Conservation (phyloP, 2,888 invertebrate species). For the Euclidia mi region DNA sequence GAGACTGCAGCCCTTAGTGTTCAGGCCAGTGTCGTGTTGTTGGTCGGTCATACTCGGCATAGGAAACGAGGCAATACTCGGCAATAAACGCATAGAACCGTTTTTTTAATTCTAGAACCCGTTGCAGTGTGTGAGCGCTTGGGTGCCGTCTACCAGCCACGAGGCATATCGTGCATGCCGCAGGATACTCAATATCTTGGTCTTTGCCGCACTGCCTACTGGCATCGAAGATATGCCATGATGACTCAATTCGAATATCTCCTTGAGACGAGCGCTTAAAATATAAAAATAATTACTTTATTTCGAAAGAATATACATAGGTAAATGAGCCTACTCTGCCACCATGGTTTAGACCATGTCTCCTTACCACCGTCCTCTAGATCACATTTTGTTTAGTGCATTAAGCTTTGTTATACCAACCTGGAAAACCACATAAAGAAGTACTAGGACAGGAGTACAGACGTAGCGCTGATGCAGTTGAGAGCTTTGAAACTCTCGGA, state of each 20-base stretch:
- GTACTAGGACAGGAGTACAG: constrained; percentile 70
- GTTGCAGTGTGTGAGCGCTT: constrained; percentile 63
- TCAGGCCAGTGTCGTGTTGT: no score
- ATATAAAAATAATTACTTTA: neutral
- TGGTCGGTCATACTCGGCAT: constrained; percentile 67
- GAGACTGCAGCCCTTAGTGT: no score
- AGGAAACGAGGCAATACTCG: constrained; percentile 65
- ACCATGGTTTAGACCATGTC: no score
- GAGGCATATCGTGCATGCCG: constrained; percentile 61
- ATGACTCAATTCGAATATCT: constrained; percentile 64
- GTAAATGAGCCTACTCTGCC: no score
- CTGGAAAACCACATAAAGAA: constrained; percentile 73
- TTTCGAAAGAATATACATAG: no score
- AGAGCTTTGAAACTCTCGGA: constrained; percentile 68
- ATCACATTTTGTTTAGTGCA: no score
- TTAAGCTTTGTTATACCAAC: constrained; percentile 45
- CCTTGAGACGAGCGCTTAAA: constrained; percentile 60
- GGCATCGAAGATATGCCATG: constrained; percentile 64
- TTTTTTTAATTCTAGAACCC: no score
- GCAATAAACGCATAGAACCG: constrained; percentile 66
- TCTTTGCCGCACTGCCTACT: constrained; percentile 49
- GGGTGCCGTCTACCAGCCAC: constrained; percentile 69
- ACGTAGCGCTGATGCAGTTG: constrained; percentile 71
- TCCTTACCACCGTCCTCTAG: no score
- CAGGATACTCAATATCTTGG: constrained; percentile 56